Conservation (phyloP, 2,888 invertebrate species). For the Dione juno region DNA sequence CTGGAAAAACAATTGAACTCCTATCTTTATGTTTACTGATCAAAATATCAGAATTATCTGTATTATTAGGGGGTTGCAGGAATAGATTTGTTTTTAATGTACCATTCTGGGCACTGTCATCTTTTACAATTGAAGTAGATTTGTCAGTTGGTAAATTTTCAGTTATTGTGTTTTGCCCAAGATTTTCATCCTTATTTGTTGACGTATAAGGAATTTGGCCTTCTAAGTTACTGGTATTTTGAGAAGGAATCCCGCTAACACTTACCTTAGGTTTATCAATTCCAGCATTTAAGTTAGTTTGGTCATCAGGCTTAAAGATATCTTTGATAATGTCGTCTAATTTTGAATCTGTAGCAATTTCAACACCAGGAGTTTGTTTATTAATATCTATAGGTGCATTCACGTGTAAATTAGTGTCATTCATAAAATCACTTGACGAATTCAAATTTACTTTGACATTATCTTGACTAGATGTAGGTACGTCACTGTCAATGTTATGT, state of each 20-base stretch:
- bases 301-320: background rate
- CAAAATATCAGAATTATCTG: background rate
- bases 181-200: background rate
- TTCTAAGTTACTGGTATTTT: background rate
- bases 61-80: background rate
- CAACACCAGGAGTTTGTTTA: background rate
- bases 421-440: background rate
- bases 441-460: background rate
- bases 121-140: background rate
- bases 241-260: background rate
- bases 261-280: background rate
- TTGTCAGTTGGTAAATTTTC: background rate
- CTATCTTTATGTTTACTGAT: constrained; percentile 25
- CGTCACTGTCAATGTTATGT: background rate
- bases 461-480: background rate
- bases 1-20: constrained; percentile 25
- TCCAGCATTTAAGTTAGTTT: background rate
- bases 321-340: background rate
- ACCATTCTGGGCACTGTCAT: background rate
- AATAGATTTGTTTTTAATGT: constrained; percentile 15
- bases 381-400: background rate
- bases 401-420: background rate
- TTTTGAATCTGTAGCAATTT: background rate
- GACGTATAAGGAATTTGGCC: background rate
- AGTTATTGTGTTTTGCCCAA: background rate